Evolutionary conservation across 2,797 vertebrate genomes (phyloP).

Genomic region (Babyrousa celebensis): DNA sequence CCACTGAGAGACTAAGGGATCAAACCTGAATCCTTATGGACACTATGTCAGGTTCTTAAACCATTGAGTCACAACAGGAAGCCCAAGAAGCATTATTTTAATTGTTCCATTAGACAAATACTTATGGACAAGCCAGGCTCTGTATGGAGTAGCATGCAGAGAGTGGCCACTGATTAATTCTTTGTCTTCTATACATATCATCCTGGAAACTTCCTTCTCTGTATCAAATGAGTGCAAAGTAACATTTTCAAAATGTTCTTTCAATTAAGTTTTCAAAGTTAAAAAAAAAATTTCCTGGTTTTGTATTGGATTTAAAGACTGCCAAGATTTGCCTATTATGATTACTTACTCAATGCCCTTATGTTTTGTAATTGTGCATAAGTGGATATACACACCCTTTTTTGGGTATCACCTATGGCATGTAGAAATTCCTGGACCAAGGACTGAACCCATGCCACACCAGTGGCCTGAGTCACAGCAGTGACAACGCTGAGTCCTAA

Average conservation of each 20-base stretch:
- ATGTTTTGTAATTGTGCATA: background rate
- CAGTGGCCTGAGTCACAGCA: too few relatives aligned
- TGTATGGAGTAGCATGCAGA: background rate
- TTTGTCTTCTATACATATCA: background rate
- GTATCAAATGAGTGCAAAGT: conserved; percentile 79
- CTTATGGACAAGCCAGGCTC: background rate
- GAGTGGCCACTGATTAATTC: background rate
- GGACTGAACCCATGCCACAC: too few relatives aligned
- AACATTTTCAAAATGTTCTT: conserved; percentile 66
- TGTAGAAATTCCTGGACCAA: too few relatives aligned
- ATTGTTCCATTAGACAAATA: background rate
- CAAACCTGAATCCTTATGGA: too few relatives aligned
- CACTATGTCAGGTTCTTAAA: too few relatives aligned
- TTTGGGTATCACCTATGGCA: too few relatives aligned
- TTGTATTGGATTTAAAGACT: conserved; percentile 45
- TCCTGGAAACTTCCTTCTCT: conserved; percentile 83
- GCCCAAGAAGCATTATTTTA: background rate
- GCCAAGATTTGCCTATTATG: conserved; percentile 46
- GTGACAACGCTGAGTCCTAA: too few relatives aligned
- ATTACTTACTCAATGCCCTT: conserved; percentile 15
- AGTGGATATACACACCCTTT: background rate
- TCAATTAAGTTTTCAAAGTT: conserved; percentile 80
- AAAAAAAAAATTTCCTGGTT: conserved; percentile 44
- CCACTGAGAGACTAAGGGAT: too few relatives aligned
- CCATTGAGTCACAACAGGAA: too few relatives aligned